Evolutionary conservation across 2,888 invertebrate species (phyloP), one percentile per base, ranked within the genome.

Genomic region (Drosophila cognata): DNA sequence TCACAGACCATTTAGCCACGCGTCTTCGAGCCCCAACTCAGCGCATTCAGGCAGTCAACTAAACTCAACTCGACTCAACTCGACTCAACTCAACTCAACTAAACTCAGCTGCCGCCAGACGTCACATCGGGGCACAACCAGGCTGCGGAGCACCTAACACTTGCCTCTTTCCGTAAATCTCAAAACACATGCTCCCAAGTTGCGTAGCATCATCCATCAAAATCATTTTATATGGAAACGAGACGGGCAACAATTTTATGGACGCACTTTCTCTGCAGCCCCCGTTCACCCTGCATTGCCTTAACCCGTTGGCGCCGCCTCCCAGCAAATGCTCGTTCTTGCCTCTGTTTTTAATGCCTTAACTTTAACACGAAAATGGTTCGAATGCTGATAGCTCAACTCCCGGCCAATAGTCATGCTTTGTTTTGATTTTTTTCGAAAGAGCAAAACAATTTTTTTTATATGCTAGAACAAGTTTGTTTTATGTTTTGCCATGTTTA

Each of bases 211-310:
- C 85, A 86, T 86, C 89, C 85, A 86, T 86, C 85, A 86, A 90
- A 90, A 81, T 78, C 89, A 74, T 90, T 90, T 85, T 90, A 81
- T 86, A 90, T 90, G 90, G 90, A 90, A 83, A 88, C 77, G 70
- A 83, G 72, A 71, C 68, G 74, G 78, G 82, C 84, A 74, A 67
- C 87, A 89, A 77, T 81, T 89, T 84, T 84, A 83, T 83, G 82
- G 71, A 64, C 62, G 77, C 74, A 81, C 67, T 78, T 81, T 74
- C 41, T 56, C 52, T 53, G 35, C 28, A 28, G n/a, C 29, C 28
- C 41, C 48, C 29, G 5, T 48, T 48, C n/a, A 48, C 29, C 52
- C 35, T 36, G 11, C 36, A 46, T 50, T 43, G 63, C 33, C 62
- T 71, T 82, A 89, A 85, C 90, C 90, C 89, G 64, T 84, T 63